Percentiles rank a stretch among this genome's conserved stretches.
Evolutionary conservation across 35 echinoderm and acorn worm genomes (phyloP).

Genomic region (Hemicentrotus pulcherrimus): DNA sequence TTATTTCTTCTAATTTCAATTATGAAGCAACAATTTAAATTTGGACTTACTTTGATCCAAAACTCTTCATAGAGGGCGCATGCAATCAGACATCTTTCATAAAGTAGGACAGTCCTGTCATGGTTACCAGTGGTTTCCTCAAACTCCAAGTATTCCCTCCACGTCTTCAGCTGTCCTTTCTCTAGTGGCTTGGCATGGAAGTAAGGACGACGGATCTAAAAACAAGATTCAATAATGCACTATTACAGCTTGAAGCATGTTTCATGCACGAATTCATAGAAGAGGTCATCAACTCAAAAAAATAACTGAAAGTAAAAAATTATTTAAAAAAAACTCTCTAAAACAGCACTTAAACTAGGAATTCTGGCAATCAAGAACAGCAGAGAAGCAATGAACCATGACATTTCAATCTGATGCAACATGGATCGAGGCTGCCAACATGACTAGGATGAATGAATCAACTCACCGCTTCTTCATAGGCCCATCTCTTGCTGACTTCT

Average conservation of each 20-base stretch:
- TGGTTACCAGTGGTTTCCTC: constrained; percentile 76
- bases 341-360: too few species aligned
- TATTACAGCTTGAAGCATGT: background rate
- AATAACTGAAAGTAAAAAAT: too few species aligned
- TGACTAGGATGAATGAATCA: background rate
- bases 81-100: constrained; percentile 89
- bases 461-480: constrained; percentile 95
- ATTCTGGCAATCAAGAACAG: too few species aligned
- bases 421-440: background rate
- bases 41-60: constrained; percentile 80
- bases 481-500: constrained; percentile 88
- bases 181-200: constrained; percentile 97
- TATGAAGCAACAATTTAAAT: background rate
- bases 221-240: background rate
- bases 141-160: constrained; percentile 96
- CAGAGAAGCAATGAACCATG: too few species aligned
- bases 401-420: too few species aligned
- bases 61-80: constrained; percentile 99
- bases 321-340: too few species aligned
- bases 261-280: background rate
- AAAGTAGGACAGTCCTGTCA: constrained; percentile 81
- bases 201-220: constrained; percentile 91
- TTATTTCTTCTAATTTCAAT: background rate
- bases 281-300: too few species aligned
- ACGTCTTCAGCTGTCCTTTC: constrained; percentile 93